Evolutionary conservation across 2,797 vertebrate species (phyloP).

Genomic region (Sebastes taczanowskii): DNA sequence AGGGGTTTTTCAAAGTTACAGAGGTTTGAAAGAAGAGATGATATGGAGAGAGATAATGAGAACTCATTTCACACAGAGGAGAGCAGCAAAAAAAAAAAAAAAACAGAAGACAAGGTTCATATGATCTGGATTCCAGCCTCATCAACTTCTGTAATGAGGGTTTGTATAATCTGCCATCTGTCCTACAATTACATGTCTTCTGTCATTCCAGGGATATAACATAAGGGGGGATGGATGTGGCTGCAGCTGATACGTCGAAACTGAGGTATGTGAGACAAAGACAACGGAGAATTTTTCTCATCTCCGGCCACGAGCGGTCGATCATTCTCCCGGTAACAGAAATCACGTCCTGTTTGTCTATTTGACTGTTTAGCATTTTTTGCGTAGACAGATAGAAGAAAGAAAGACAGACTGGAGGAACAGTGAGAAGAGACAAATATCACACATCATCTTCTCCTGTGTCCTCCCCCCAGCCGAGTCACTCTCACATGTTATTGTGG

Average conservation of each 20-base stretch:
- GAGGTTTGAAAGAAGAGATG: conserved; percentile 28
- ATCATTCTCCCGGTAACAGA: not conserved
- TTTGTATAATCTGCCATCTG: conserved; percentile 75
- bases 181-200: conserved; percentile 59
- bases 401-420: not conserved
- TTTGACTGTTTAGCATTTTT: not conserved
- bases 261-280: not conserved
- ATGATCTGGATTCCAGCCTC: conserved; percentile 59
- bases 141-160: conserved; percentile 65
- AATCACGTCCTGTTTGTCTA: not conserved
- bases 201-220: conserved; percentile 46
- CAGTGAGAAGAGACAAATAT: conserved; percentile 18
- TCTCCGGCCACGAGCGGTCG: conserved; percentile 15
- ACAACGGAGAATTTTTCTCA: not conserved
- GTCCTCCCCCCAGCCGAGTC: not conserved
- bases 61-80: conserved; percentile 38
- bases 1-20: conserved; percentile 1
- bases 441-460: not conserved
- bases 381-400: not conserved
- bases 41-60: conserved; percentile 43
- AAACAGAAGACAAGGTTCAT: conserved; percentile 51
- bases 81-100: conserved; percentile 16
- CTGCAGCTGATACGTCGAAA: not conserved
- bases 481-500: not conserved
- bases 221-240: conserved; percentile 27